Base-by-base conservation (phyloP, 1,140 invertebrate species). In the Aphaenogaster floridana region DNA sequence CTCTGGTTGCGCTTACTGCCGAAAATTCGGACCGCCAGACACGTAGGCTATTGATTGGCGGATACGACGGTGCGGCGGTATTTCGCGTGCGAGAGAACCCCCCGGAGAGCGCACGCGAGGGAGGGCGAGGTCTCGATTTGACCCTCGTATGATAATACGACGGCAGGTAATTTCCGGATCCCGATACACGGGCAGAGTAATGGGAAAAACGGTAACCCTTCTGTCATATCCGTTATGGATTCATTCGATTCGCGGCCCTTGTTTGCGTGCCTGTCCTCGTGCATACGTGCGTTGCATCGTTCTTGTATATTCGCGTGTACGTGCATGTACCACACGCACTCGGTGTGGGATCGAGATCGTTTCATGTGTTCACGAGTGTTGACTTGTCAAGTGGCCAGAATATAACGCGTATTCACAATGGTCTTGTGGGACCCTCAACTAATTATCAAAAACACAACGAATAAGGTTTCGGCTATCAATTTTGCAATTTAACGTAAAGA, bases 131-230 rank as follows among this genome's bases (percentile, higher is more conserved):
- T 86, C 90, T 91, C 90, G 90, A 91, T 91, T 91, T 91, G 90
- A 91, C 90, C 90, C 90, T 89, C 59, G 86, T 91, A 91, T 91
- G 90, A 91, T 91, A 91, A 91, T 91, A 91, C 86, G 81, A 66
- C 89, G 89, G 89, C 90, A 91, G 89, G 89, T 91, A 91, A 91
- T 91, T 91, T 91, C 90, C 90, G 90, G 90, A 91, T 91, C 79
- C 87, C 78, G 90, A 91, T 91, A 91, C 89, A 90, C 72, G 57
- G 61, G 72, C 42, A 61, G 89, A 90, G 89, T 91, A 91, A 91
- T 91, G 89, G 90, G 89, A 87, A 91, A 91, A 91, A 91, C 89
- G 87, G 87, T 91, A 91, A 90, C 89, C 90, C 90, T 91, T 89
- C 87, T 81, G 89, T 91, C 90, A 91, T 91, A 91, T 91, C 90